Conservation (phyloP, 2,888 invertebrate species). For the Acanthococcus lagerstroemiae region DNA sequence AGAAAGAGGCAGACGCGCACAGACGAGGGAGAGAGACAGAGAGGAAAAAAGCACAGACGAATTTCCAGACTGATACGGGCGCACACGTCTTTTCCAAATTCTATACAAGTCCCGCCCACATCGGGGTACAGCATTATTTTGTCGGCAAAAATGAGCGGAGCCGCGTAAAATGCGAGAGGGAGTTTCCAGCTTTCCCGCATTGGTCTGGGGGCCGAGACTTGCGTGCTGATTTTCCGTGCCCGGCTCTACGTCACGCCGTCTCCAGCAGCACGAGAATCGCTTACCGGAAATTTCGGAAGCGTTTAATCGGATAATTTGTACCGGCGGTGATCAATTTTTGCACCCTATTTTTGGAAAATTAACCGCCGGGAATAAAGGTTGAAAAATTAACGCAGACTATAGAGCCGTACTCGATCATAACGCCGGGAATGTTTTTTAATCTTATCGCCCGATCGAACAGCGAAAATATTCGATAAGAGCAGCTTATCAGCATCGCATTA, state of each 20-base stretch:
- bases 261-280: too few relatives aligned
- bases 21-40: too few relatives aligned
- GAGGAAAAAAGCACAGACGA: neutral
- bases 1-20: too few relatives aligned
- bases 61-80: conserved; percentile 14
- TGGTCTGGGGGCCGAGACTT: conserved; percentile 15
- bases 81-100: conserved; percentile 24
- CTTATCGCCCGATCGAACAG: too few relatives aligned
- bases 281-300: too few relatives aligned
- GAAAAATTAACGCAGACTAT: too few relatives aligned
- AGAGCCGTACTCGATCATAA: too few relatives aligned
- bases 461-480: too few relatives aligned
- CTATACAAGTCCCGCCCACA: conserved; percentile 11
- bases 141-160: neutral
- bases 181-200: conserved; percentile 12
- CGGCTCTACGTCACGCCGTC: neutral
- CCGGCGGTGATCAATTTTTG: neutral
- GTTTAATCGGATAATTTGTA: neutral
- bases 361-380: too few relatives aligned
- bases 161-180: conserved; percentile 22
- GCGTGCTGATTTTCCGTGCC: conserved; percentile 18
- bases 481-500: too few relatives aligned
- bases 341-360: too few relatives aligned
- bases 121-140: conserved; percentile 1
- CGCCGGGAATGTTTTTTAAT: too few relatives aligned